Base-by-base conservation (phyloP, 2,797 vertebrate genomes). In the Pitangus sulphuratus region DNA sequence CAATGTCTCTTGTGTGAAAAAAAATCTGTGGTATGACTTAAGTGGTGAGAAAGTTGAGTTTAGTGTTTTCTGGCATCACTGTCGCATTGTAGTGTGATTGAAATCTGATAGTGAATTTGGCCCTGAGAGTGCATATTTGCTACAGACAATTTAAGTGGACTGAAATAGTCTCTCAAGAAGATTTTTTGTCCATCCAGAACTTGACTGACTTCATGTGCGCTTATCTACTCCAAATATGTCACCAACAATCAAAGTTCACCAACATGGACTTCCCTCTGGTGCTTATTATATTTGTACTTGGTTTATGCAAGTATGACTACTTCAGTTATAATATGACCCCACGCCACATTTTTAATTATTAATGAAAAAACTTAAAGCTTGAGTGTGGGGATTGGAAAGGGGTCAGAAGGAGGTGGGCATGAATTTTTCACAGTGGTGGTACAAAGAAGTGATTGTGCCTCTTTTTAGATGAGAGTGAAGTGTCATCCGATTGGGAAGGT, bases 11-110 rank as follows among this genome's bases (percentile, higher is more conserved):
- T 62, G 28, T 35, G 74, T 82, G 70, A 87, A 93, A 53, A 75
- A 75, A 93, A 92, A 92, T 64, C 74, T 86, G 42, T 76, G 31
- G 25, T 78, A 69, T 42, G 33, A 64, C 51, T 90, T 72, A 68
- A 94, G 28, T 37, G 39, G 33, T 81, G 44, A 93, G 83, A 72
- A 91, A 82, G 31, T 69, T 76, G 76, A 69, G 37, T 79, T 82
- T 56, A 89, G 54, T 57, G 44, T 62, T 82, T 54, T 90, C 74
- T 89, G 78, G 47, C 83, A 82, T 87, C 40, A n/a, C 25, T 54
- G 57, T n/a, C 75, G 11, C 21, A 39, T 40, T 74, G 16, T 20
- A 69, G 13, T 2, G 0, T 54, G 61, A 64, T 54, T 75, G 85
- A 86, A 91, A 78, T 37, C 26, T 0, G 9, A 24, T 30, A 54